Conservation (phyloP, 2,888 invertebrate genomes). For the Lithosia quadra region DNA sequence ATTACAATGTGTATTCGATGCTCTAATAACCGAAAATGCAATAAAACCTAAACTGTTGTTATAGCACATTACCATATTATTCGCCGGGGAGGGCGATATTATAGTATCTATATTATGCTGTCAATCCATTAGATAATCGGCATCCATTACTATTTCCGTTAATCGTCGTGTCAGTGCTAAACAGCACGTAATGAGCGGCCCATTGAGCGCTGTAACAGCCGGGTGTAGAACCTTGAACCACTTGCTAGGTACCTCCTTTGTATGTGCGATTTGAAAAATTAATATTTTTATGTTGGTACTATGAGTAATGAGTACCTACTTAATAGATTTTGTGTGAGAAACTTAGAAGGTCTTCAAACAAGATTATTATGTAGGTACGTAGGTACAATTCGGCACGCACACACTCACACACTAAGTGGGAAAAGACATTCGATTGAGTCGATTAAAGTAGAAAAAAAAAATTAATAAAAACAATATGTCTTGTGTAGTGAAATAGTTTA, state of each 20-base stretch:
- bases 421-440: no score
- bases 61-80: no score
- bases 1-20: no score
- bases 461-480: no score
- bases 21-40: no score
- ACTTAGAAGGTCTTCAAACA: background rate
- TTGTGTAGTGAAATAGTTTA: no score
- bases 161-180: conserved; percentile 37
- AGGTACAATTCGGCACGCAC: no score
- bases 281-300: conserved; percentile 17
- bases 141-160: conserved; percentile 33
- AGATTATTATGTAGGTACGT: no score
- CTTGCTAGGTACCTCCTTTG: conserved; percentile 43
- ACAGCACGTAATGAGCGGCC: conserved; percentile 44
- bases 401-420: no score
- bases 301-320: conserved; percentile 16
- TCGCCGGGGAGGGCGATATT: background rate
- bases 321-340: conserved; percentile 14
- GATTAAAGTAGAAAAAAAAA: no score
- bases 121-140: conserved; percentile 38
- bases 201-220: conserved; percentile 51
- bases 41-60: no score
- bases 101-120: conserved; percentile 19
- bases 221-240: conserved; percentile 49
- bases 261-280: conserved; percentile 24